These are phyloP conservation scores for Chloroceryle inda DNA, from an alignment of 2,797 vertebrate genomes.

Conservation along the genomic window DNA sequence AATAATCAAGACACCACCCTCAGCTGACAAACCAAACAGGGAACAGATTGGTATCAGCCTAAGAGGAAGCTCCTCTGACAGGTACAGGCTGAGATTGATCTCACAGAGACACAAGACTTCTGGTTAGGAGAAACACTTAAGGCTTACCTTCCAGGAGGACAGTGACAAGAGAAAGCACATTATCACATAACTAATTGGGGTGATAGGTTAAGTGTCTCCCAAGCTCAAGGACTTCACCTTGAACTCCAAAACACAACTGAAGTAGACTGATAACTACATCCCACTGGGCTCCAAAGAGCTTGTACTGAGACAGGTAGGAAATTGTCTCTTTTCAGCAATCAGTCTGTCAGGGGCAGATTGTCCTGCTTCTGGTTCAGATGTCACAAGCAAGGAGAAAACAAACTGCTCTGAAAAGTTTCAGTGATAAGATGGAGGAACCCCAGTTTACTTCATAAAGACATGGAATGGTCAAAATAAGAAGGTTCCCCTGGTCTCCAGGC, in stretches of 20 bases:
- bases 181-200: not conserved
- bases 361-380: not conserved
- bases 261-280: not conserved
- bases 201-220: not conserved
- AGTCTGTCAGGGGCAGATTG: not conserved
- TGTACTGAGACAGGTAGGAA: not conserved
- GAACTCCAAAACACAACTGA: not conserved
- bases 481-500: not conserved
- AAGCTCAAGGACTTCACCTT: not conserved
- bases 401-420: not conserved
- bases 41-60: not conserved
- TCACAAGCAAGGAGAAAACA: not conserved
- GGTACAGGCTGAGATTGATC: not conserved
- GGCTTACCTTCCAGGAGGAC: not conserved
- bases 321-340: not conserved
- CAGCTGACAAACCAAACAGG: not conserved
- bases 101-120: not conserved
- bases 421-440: not conserved
- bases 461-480: not conserved
- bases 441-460: not conserved
- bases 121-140: not conserved
- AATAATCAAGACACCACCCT: conserved; percentile 39
- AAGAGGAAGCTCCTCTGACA: conserved; percentile 6
- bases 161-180: not conserved
- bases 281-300: not conserved